These are phyloP conservation scores for Meandrusa payeni DNA, from an alignment of 2,888 invertebrate genomes.

Conservation along the genomic window DNA sequence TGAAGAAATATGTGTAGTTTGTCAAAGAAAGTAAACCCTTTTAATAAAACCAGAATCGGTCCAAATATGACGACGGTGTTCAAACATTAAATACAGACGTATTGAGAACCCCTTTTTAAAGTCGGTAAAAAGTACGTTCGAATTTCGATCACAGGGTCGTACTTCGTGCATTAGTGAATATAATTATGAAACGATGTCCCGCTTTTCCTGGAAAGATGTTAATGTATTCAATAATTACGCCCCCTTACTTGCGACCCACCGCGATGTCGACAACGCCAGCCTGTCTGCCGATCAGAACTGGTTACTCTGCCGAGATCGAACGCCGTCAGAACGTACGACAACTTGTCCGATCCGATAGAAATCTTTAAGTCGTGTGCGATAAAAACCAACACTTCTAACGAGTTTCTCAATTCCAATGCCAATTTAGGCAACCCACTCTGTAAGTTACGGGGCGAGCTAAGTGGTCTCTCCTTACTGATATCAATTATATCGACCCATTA, in stretches of 20 bases:
- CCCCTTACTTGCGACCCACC: slow-evolving; percentile 27
- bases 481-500: slow-evolving; percentile 22
- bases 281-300: slow-evolving; percentile 41
- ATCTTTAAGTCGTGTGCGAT: slow-evolving; percentile 44
- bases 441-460: slow-evolving; percentile 37
- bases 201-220: slow-evolving; percentile 28
- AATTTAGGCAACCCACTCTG: slow-evolving; percentile 49
- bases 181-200: slow-evolving; percentile 17
- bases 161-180: no score
- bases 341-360: slow-evolving; percentile 48
- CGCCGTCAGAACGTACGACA: slow-evolving; percentile 31
- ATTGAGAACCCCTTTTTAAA: no score
- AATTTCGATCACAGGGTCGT: no score
- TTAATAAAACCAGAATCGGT: no score
- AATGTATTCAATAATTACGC: slow-evolving; percentile 25
- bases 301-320: slow-evolving; percentile 30
- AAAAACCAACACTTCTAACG: slow-evolving; percentile 63
- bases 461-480: slow-evolving; percentile 35
- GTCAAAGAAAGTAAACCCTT: no score
- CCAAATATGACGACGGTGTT: no score
- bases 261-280: slow-evolving; percentile 37
- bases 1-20: no score
- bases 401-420: slow-evolving; percentile 69
- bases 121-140: no score
- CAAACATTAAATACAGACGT: no score